Evolutionary conservation across 2,888 invertebrate species (phyloP), one percentile per base, ranked within the genome.

Genomic region (Ophonus ardosiacus): DNA sequence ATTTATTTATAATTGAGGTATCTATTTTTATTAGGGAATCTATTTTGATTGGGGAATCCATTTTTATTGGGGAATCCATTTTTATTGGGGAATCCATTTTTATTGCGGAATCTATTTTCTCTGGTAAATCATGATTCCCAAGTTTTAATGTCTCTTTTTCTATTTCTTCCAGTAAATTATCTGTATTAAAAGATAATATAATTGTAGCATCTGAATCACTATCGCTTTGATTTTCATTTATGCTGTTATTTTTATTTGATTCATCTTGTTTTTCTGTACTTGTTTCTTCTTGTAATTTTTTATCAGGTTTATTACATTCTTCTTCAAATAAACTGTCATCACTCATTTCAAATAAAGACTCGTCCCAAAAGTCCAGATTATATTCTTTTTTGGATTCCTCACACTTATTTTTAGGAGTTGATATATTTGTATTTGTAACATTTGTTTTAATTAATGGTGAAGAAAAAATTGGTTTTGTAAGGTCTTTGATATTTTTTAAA

Each of bases 131-230:
- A 38, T 38, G 15, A 43, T 40, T 40, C 65, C 43, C 8, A 21
- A 38, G 7, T 13, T 15, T 61, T 40, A 43, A 71, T 63, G 21
- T 59, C 18, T 80, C 76, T 24, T 43, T 24, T 61, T 85, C 81
- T 17, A 63, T 18, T 10, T 81, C 51, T 13, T 76, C 63, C 24
- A 63, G n/a, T 10, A 43, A 10, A 51, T 84, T n/a, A 65, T 71
- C 38, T 24, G 79, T 65, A 13, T 79, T 56, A 24, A 56, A 79
- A 65, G 88, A 86, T 84, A 88, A 88, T 68, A 88, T 88, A 10
- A 88, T 85, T 15, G 89, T 89, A 21, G 86, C 79, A 65, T 88
- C 86, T 8, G 87, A 87, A 85, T 85, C 86, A 74, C 40, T 81
- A 51, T 43, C n/a, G 0, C 43, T 56, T 56, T 71, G 24, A 51